phyloP scores from a whole-genome alignment of 64 coral and sea anemone species.

The Dendrophyllia cribrosa region DNA sequence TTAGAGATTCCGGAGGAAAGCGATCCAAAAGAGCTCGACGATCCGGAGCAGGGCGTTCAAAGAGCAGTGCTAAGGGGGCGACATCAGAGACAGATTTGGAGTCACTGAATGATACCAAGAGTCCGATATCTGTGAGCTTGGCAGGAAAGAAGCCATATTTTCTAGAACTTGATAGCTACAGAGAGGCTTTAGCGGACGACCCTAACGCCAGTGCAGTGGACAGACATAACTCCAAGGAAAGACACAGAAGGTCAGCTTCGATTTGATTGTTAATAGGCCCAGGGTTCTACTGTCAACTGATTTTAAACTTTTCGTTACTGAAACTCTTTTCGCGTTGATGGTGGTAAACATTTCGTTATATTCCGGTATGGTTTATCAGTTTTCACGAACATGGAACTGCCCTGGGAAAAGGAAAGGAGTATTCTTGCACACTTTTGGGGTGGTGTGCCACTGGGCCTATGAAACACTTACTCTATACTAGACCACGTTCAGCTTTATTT shows the following conservation, averaged over 20 bases:
- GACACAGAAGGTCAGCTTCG: constrained; percentile 80
- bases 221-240: constrained; percentile 92
- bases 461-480: too few relatives aligned
- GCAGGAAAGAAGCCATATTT: constrained; percentile 49
- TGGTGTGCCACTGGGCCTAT: too few relatives aligned
- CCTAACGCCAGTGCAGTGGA: constrained; percentile 80
- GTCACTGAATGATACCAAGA: constrained; percentile 31
- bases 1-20: not conserved
- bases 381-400: too few relatives aligned
- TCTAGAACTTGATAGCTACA: constrained; percentile 56
- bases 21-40: not conserved
- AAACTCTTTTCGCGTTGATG: too few relatives aligned
- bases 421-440: too few relatives aligned
- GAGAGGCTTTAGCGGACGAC: constrained; percentile 65
- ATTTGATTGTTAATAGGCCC: not conserved
- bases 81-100: constrained; percentile 28
- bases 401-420: too few relatives aligned
- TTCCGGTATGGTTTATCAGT: too few relatives aligned
- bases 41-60: not conserved
- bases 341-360: too few relatives aligned
- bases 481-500: too few relatives aligned
- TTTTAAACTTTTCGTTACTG: too few relatives aligned
- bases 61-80: not conserved
- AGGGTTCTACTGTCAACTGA: too few relatives aligned
- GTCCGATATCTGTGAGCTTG: constrained; percentile 29